phyloP scores from a whole-genome alignment of 2,888 invertebrate genomes.

The Cyclophora albipunctata region DNA sequence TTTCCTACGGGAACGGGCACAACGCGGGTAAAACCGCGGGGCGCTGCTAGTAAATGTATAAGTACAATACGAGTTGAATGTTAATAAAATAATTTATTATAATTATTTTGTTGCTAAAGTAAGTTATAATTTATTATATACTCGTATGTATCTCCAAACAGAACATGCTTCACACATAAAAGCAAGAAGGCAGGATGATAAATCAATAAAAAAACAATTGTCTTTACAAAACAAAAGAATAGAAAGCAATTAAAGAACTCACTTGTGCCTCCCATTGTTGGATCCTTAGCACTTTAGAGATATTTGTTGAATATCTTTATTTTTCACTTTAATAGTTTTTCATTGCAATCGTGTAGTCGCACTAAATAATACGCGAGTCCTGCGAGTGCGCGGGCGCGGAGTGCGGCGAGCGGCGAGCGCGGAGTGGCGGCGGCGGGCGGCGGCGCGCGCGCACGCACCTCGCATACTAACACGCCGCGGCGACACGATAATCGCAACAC shows the following conservation, averaged over 20 bases:
- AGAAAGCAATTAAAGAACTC: conserved; percentile 28
- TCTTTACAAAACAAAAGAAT: conserved; percentile 12
- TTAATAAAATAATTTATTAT: too few relatives aligned
- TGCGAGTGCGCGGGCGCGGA: conserved; percentile 38
- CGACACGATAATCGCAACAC: conserved; percentile 58
- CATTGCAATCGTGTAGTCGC: conserved; percentile 55
- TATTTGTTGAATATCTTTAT: conserved; percentile 8
- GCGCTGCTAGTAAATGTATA: too few relatives aligned
- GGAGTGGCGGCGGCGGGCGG: not conserved
- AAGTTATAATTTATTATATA: too few relatives aligned
- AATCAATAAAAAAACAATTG: not conserved
- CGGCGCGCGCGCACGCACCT: conserved; percentile 49
- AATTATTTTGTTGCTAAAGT: not conserved
- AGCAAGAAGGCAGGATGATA: too few relatives aligned
- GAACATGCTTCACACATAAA: too few relatives aligned
- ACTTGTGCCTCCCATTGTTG: conserved; percentile 42
- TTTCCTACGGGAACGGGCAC: too few relatives aligned
- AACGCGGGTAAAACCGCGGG: too few relatives aligned
- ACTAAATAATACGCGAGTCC: conserved; percentile 48
- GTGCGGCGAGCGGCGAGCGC: conserved; percentile 17
- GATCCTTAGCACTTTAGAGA: conserved; percentile 16
- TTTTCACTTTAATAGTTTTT: conserved; percentile 38
- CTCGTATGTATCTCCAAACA: too few relatives aligned
- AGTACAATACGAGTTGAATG: too few relatives aligned
- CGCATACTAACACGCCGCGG: conserved; percentile 66